These are phyloP conservation scores for Tiphia femorata DNA, from an alignment of 2,888 invertebrate genomes.

Conservation along the genomic window DNA sequence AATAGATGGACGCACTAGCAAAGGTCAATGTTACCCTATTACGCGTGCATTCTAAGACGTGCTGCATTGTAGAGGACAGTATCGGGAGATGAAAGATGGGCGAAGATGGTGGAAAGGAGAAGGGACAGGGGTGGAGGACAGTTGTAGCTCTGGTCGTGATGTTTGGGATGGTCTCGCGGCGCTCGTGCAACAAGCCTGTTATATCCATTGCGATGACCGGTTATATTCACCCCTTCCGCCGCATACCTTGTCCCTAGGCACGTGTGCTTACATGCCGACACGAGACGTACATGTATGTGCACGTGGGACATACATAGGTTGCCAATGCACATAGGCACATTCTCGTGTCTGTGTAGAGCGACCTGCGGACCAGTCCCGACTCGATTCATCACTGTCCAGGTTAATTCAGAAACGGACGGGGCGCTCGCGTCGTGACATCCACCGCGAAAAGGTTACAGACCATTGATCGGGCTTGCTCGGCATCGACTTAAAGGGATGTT, in stretches of 20 bases:
- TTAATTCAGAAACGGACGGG: slow-evolving; percentile 46
- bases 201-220: slow-evolving; percentile 28
- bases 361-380: slow-evolving; percentile 23
- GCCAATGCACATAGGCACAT: background rate
- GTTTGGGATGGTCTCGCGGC: too few relatives aligned
- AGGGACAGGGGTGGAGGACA: too few relatives aligned
- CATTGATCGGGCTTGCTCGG: slow-evolving; percentile 41
- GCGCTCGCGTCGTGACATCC: slow-evolving; percentile 19
- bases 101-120: too few relatives aligned
- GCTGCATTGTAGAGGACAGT: too few relatives aligned
- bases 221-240: background rate
- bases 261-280: background rate
- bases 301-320: background rate
- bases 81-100: too few relatives aligned
- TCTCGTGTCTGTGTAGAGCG: slow-evolving; percentile 18
- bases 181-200: slow-evolving; percentile 22
- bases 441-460: slow-evolving; percentile 37
- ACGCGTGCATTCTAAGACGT: too few relatives aligned
- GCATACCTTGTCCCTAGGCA: background rate
- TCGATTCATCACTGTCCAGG: slow-evolving; percentile 56
- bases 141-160: too few relatives aligned
- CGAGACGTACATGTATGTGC: background rate
- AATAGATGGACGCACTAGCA: too few relatives aligned
- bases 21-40: too few relatives aligned
- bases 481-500: slow-evolving; percentile 17